phyloP scores from a whole-genome alignment of 2,113 vertebrate species.

The Seriola dumerili region DNA sequence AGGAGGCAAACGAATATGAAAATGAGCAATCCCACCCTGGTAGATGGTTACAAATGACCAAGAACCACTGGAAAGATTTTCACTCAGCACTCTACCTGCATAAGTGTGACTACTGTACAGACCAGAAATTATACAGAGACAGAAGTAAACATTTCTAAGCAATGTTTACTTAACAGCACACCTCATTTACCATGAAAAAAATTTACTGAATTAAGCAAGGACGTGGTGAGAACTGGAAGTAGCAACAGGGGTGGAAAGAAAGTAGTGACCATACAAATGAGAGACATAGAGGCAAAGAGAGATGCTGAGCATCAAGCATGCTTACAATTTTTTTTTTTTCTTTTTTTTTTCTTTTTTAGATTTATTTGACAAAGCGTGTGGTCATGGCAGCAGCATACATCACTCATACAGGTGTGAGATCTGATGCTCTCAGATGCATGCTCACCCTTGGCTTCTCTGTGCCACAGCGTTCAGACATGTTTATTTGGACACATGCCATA shows the following conservation, averaged over 20 bases:
- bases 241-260: conserved; percentile 17
- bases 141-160: conserved; percentile 73
- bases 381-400: conserved; percentile 28
- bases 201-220: conserved; percentile 54
- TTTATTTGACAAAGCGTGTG: conserved; percentile 39
- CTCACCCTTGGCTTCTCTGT: conserved; percentile 74
- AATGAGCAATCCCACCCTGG: conserved; percentile 73
- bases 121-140: conserved; percentile 75
- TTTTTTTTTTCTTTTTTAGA: conserved; percentile 8
- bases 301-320: conserved; percentile 10
- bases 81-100: conserved; percentile 59
- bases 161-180: conserved; percentile 71
- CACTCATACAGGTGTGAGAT: conserved; percentile 61
- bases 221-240: conserved; percentile 40
- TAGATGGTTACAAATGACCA: conserved; percentile 69
- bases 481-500: conserved; percentile 91
- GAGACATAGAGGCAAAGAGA: conserved; percentile 14
- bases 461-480: conserved; percentile 77
- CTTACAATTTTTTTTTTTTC: background rate
- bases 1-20: conserved; percentile 54
- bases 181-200: conserved; percentile 75
- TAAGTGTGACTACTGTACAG: conserved; percentile 76
- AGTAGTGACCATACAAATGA: conserved; percentile 7
- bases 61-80: conserved; percentile 72
- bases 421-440: conserved; percentile 70